phyloP scores from a whole-genome alignment of 2,888 invertebrate species.

The Tryphoninae sp. region DNA sequence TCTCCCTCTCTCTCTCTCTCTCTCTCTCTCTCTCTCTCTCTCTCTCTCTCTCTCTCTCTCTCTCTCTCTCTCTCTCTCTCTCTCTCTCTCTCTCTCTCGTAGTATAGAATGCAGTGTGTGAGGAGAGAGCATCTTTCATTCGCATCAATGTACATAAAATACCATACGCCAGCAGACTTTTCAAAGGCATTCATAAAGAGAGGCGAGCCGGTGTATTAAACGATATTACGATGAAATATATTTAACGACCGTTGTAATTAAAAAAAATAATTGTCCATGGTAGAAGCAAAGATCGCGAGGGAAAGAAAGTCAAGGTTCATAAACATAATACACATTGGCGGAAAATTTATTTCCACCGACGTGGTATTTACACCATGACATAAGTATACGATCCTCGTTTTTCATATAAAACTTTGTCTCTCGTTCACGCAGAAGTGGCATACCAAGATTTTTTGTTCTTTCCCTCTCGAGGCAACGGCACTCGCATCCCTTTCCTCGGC shows the following conservation, averaged over 20 bases:
- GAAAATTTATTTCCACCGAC: constrained; percentile 45
- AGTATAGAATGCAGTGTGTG: constrained; percentile 1
- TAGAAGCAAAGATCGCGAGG: constrained; percentile 22
- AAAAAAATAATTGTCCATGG: constrained; percentile 50
- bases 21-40: not conserved
- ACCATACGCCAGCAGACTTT: constrained; percentile 25
- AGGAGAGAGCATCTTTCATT: constrained; percentile 37
- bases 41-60: not conserved
- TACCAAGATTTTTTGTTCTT: constrained; percentile 44
- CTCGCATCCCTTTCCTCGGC: constrained; percentile 6
- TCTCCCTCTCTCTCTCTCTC: too few relatives aligned
- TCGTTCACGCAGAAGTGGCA: constrained; percentile 34
- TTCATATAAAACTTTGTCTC: constrained; percentile 44
- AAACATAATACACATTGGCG: constrained; percentile 50
- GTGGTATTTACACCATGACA: constrained; percentile 11
- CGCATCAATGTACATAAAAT: constrained; percentile 50
- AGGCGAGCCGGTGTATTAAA: constrained; percentile 37
- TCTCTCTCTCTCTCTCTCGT: not conserved
- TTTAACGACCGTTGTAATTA: constrained; percentile 63
- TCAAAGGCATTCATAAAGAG: constrained; percentile 32
- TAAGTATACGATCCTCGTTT: constrained; percentile 14
- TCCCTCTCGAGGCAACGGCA: constrained; percentile 28
- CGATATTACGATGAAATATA: constrained; percentile 53
- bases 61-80: not conserved
- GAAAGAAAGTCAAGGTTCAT: not conserved